Percentiles rank a stretch among this genome's conserved stretches.
These are phyloP conservation scores for Scrobipalpa atriplicella DNA, from an alignment of 2,888 invertebrate genomes.

Conservation along the genomic window DNA sequence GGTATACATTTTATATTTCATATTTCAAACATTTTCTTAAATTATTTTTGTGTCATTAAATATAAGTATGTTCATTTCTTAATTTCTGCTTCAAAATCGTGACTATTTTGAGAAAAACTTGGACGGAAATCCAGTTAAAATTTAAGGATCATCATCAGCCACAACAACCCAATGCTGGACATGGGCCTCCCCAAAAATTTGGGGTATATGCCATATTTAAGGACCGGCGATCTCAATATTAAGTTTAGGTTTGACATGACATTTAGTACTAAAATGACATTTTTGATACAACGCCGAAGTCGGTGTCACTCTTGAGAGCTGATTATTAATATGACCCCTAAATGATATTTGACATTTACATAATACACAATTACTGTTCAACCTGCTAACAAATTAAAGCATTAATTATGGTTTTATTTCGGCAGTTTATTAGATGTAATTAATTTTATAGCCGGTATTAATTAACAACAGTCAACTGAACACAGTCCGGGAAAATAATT, in stretches of 20 bases:
- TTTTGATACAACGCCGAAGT: too few species aligned
- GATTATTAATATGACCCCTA: too few species aligned
- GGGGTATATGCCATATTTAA: too few species aligned
- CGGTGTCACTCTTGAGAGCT: too few species aligned
- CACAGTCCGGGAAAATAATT: not conserved
- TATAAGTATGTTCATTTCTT: not conserved
- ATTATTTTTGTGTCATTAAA: not conserved
- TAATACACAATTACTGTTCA: not conserved
- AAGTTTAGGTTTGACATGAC: too few species aligned
- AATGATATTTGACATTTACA: too few species aligned
- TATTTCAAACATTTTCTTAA: constrained; percentile 3
- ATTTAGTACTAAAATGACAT: too few species aligned
- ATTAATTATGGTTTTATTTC: constrained; percentile 11
- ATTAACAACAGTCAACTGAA: not conserved
- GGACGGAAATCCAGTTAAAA: too few species aligned
- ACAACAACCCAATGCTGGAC: too few species aligned
- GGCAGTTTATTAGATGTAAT: constrained; percentile 8
- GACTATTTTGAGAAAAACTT: not conserved
- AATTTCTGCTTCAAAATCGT: not conserved
- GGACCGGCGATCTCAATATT: too few species aligned
- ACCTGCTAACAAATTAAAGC: not conserved
- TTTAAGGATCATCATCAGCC: too few species aligned
- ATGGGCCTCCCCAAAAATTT: too few species aligned
- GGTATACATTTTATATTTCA: not conserved
- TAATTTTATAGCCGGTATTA: not conserved